Base-by-base conservation (phyloP, 2,888 invertebrate species). In the Heliconius aoede region DNA sequence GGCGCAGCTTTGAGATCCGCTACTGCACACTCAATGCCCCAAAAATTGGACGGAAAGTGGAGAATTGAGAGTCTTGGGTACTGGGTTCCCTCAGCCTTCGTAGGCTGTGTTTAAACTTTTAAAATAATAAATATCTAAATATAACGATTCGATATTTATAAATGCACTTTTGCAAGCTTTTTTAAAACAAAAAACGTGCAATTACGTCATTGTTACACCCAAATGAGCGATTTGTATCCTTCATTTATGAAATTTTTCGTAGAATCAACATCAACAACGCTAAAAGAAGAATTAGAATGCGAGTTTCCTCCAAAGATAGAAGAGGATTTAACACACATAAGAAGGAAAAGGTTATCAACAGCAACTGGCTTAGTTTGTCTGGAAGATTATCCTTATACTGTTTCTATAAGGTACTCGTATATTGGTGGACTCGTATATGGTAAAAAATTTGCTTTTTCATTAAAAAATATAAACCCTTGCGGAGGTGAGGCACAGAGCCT, bases 351-450 rank as follows among this genome's bases (percentile, higher is more conserved):
- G 61, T 83, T 94, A 13, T 94, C 94, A 0, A 93, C 94, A 0
- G 90, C 90, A 67, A 87, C 87, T 8, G 94, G 94, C 1, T 86
- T 94, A 4, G 94, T 94, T 7, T 94, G 94, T 77, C 82, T 94
- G 24, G 94, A 94, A 83, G 94, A 94, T 79, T 94, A 94, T 77
- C 94, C 94, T 0, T 94, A 94, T 77, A 93, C 93, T 0, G 92
- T 93, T 1, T 94, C 94, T 13, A 81, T 94, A 36, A 91, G 94
- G 94, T 93, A n/a, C n/a, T n/a, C n/a, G n/a, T n/a, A 46, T 46
- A 46, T 46, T 18, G 18, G 46, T 21, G 3, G 76, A 8, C 15
- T 15, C 4, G 5, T 11, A n/a, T 15, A 55, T 9, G n/a, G 9
- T 8, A 51, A 51, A 51, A 51, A n/a, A 21, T 5, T 21, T 15